Percentiles rank a stretch among this genome's conserved stretches.
These are phyloP conservation scores for Phocides pigmalion DNA, from an alignment of 1,140 invertebrate genomes.

Conservation along the genomic window DNA sequence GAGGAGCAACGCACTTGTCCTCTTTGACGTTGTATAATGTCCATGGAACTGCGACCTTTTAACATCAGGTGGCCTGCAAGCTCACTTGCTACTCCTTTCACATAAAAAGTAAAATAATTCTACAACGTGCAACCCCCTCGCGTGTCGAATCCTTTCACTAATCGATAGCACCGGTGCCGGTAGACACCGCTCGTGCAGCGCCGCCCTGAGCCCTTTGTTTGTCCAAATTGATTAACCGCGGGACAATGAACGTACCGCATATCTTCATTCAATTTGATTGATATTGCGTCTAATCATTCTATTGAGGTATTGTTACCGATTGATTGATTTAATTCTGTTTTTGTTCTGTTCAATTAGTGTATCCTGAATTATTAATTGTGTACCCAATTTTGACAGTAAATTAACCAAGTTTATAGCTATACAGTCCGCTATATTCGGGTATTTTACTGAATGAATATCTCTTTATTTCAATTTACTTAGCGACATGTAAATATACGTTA, in stretches of 20 bases:
- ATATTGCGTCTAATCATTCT: slow-evolving; percentile 13
- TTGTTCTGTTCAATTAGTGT: not conserved
- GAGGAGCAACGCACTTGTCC: too few relatives aligned
- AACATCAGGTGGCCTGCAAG: too few relatives aligned
- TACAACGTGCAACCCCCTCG: not conserved
- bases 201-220: slow-evolving; percentile 10
- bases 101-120: too few relatives aligned
- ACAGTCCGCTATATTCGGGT: too few relatives aligned
- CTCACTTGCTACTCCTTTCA: too few relatives aligned
- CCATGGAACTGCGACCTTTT: too few relatives aligned
- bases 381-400: not conserved
- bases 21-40: too few relatives aligned
- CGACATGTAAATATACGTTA: too few relatives aligned
- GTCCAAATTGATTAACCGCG: slow-evolving; percentile 8
- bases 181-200: not conserved
- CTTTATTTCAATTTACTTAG: too few relatives aligned
- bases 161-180: not conserved
- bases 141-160: not conserved
- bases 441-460: too few relatives aligned
- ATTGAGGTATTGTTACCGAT: not conserved
- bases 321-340: not conserved
- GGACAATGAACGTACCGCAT: slow-evolving; percentile 3
- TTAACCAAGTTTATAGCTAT: too few relatives aligned
- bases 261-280: slow-evolving; percentile 9
- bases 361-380: not conserved